Base-by-base conservation (phyloP, 1,140 invertebrate species). In the Pemphigus obesinymphae region DNA sequence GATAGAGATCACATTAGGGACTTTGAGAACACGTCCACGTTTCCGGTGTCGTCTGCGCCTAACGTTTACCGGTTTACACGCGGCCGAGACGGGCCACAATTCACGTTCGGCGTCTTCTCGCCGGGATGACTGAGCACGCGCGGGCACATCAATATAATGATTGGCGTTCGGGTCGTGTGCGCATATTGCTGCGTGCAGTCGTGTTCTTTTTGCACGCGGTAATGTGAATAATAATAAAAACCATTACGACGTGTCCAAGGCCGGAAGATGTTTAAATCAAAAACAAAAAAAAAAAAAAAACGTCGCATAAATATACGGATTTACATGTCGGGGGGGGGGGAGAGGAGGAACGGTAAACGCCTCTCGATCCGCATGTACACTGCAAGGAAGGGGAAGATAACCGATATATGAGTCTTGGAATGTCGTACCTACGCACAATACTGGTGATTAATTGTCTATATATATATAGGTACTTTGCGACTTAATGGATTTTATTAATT, bases 401-500 rank as follows among this genome's bases (percentile, higher is more conserved):
- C 5, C 34, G 73, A 78, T 34, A n/a, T n/a, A 40, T 55, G 53
- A 58, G 23, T 26, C 53, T 43, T 7, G 55, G 37, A 61, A 43
- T 80, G 76, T 29, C 53, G 55, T 80, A 61, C 76, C 76, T 80
- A 61, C 76, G 50, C 48, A 80, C 76, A 80, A 80, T 63, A 63
- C 53, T 29, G 55, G 76, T 80, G 76, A 80, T 80, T 80, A 80
- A 80, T 80, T 61, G 76, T 80, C 55, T 61, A 50, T 48, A 48
- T 50, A 3, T 3, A 20, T 3, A 20, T 15, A 15, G 17, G 3
- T n/a, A 37, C 73, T 53, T 58, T 34, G 48, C 53, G 37, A 80
- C 55, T 29, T 80, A 80, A 80, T 80, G 76, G 76, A 80, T 80
- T 80, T 80, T 80, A 80, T 80, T 80, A 80, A 80, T 80, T 80